phyloP scores from a whole-genome alignment of 1,140 invertebrate species.

The Uloborus diversus region DNA sequence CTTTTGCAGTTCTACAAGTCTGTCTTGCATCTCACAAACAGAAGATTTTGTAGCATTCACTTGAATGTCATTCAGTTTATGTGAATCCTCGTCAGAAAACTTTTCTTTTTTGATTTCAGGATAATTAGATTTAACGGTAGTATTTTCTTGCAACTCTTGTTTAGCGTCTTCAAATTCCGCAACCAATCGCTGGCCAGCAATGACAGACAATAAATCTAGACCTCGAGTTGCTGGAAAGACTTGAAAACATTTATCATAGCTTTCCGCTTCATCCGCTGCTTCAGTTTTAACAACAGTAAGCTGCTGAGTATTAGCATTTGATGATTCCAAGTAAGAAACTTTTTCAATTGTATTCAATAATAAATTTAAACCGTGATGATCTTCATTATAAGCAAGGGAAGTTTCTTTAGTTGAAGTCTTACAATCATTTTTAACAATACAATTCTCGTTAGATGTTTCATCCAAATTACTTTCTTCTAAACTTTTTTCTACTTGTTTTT shows the following conservation, averaged over 20 bases:
- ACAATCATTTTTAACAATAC: no score
- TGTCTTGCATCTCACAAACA: constrained; percentile 80
- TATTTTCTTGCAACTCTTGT: neutral
- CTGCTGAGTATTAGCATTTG: neutral
- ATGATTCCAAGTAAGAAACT: constrained; percentile 28
- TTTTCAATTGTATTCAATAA: constrained; percentile 39
- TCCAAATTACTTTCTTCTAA: neutral
- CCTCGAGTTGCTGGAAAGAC: neutral
- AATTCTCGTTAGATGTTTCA: neutral
- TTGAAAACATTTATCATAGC: neutral
- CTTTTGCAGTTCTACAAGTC: constrained; percentile 79
- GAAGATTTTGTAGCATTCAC: neutral
- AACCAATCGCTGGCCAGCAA: constrained; percentile 27
- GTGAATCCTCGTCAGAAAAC: neutral
- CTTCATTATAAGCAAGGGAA: neutral
- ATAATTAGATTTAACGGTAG: constrained; percentile 21
- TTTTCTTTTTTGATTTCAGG: constrained; percentile 25
- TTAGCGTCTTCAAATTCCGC: constrained; percentile 38
- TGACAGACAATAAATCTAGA: constrained; percentile 29
- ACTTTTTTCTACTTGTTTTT: neutral
- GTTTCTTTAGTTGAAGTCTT: no score
- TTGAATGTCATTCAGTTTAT: neutral
- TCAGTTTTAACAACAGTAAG: neutral
- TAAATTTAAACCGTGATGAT: constrained; percentile 23
- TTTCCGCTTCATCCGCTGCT: neutral